phyloP scores from a whole-genome alignment of 1,140 invertebrate genomes.

The Cotesia chilonis region DNA sequence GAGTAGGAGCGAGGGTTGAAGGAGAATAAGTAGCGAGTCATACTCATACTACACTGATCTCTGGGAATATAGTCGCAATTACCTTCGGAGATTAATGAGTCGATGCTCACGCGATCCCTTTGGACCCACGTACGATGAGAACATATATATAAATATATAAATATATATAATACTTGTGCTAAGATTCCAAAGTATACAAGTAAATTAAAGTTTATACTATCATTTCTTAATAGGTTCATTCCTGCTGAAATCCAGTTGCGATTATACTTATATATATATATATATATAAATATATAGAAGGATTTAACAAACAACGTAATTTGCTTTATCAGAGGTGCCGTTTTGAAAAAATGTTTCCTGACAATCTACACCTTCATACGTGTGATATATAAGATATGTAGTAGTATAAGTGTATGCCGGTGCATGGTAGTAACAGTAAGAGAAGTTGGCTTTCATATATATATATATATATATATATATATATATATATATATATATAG shows the following conservation, averaged over 20 bases:
- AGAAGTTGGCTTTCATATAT: too few relatives aligned
- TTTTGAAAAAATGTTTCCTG: too few relatives aligned
- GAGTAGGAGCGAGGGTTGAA: constrained; percentile 15
- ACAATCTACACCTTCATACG: too few relatives aligned
- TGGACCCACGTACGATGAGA: constrained; percentile 4
- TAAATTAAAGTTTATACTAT: constrained; percentile 12
- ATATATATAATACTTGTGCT: neutral
- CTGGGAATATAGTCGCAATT: constrained; percentile 59
- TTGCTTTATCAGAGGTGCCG: too few relatives aligned
- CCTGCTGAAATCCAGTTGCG: neutral
- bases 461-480: too few relatives aligned
- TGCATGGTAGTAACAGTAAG: too few relatives aligned
- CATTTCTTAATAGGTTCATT: constrained; percentile 15
- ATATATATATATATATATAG: too few relatives aligned
- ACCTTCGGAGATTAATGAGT: constrained; percentile 59
- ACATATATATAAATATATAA: too few relatives aligned
- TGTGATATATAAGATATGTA: too few relatives aligned
- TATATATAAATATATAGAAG: neutral
- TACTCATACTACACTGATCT: constrained; percentile 44
- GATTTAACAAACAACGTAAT: too few relatives aligned
- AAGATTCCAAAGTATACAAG: constrained; percentile 17
- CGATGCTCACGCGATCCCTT: constrained; percentile 48
- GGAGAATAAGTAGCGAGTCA: constrained; percentile 39
- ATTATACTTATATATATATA: neutral
- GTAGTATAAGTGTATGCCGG: too few relatives aligned